These are phyloP conservation scores for Gopherus evgoodei DNA, from an alignment of 2,113 vertebrate genomes.

Conservation along the genomic window DNA sequence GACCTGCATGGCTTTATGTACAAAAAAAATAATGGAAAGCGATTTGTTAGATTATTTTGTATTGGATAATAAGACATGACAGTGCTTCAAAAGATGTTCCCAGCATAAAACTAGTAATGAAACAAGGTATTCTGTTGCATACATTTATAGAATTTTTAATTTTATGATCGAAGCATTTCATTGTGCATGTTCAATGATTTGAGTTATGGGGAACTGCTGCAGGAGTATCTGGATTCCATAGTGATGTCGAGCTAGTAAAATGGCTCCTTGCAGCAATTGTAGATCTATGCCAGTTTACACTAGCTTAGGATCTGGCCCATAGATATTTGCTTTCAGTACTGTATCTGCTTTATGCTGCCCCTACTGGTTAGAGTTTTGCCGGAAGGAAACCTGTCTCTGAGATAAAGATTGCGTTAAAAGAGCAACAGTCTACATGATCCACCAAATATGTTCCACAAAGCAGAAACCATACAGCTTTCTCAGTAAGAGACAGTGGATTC, in stretches of 20 bases:
- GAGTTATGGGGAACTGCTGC: not conserved
- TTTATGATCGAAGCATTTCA: not conserved
- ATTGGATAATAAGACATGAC: not conserved
- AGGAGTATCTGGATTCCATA: not conserved
- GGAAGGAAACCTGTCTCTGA: not conserved
- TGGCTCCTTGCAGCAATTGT: rapidly evolving
- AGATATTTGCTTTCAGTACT: not conserved
- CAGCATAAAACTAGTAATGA: not conserved
- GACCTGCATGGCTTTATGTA: not conserved
- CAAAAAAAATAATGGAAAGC: not conserved
- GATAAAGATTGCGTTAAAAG: not conserved
- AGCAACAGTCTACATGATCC: rapidly evolving
- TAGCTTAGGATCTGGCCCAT: rapidly evolving
- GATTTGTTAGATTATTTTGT: not conserved
- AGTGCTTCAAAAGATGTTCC: not conserved
- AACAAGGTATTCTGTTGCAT: not conserved
- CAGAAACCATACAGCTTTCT: not conserved
- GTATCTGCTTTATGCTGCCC: rapidly evolving
- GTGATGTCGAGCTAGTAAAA: not conserved
- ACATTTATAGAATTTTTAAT: not conserved
- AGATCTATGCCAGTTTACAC: not conserved
- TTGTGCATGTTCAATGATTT: not conserved
- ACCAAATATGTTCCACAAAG: not conserved
- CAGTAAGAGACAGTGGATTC: not conserved
- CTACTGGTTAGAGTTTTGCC: not conserved